A percentile compares a stretch with the other conserved stretches of the same genome.
These are phyloP conservation scores for Anoplopoma fimbria DNA, from an alignment of 2,113 vertebrate genomes.

Conservation along the genomic window DNA sequence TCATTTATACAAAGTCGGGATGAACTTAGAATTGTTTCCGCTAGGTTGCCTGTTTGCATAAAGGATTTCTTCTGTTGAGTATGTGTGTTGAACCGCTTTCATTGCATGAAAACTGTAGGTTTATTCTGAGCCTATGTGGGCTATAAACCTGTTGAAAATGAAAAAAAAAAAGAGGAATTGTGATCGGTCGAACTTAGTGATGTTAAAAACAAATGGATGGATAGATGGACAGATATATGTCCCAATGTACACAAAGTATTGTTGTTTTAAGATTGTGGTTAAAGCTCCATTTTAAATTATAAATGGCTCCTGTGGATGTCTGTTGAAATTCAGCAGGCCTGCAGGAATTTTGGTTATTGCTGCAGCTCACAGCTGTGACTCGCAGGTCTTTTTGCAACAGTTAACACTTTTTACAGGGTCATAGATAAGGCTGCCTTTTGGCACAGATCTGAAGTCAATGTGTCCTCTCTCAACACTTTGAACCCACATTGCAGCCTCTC, in stretches of 20 bases:
- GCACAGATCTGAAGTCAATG: slow-evolving; percentile 27
- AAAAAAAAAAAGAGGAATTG: not conserved
- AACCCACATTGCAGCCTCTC: not conserved
- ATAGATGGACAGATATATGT: not conserved
- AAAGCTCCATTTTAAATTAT: slow-evolving; percentile 3
- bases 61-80: not conserved
- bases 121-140: not conserved
- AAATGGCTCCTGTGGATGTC: slow-evolving; percentile 2
- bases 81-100: not conserved
- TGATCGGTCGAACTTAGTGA: not conserved
- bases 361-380: slow-evolving; percentile 43
- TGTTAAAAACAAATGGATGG: not conserved
- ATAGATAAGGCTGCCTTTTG: slow-evolving; percentile 35
- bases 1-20: not conserved
- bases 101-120: not conserved
- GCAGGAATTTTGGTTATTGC: slow-evolving; percentile 9
- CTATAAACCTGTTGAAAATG: not conserved
- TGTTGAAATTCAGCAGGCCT: slow-evolving; percentile 12
- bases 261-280: not conserved
- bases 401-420: slow-evolving; percentile 32
- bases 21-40: not conserved
- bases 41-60: not conserved
- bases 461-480: not conserved
- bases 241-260: not conserved
- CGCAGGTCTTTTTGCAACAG: slow-evolving; percentile 33